Percentiles rank a stretch among this genome's conserved stretches.
These are phyloP conservation scores for Epinephelus coioides DNA, from an alignment of 2,797 vertebrate genomes.

Conservation along the genomic window DNA sequence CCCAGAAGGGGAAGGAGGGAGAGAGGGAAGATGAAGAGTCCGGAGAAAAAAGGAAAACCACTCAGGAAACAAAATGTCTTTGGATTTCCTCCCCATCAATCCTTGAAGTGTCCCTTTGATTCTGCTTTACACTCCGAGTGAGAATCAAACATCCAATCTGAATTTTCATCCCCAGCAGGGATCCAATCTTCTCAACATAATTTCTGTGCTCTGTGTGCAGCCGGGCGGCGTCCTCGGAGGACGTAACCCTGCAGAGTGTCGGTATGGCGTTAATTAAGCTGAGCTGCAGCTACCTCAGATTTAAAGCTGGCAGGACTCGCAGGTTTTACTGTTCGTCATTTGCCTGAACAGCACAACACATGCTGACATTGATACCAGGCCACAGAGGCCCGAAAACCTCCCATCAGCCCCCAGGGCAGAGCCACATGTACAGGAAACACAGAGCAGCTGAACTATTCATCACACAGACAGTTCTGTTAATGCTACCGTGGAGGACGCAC, in stretches of 20 bases:
- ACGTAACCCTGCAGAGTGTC: neutral
- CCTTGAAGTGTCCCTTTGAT: conserved; percentile 29
- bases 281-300: neutral
- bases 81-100: conserved; percentile 23
- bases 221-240: neutral
- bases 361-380: neutral
- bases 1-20: conserved; percentile 19
- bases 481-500: too few species aligned
- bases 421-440: neutral
- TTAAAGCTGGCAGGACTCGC: conserved; percentile 5
- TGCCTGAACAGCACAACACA: neutral
- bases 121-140: neutral
- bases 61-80: conserved; percentile 34
- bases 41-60: neutral
- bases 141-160: conserved; percentile 4
- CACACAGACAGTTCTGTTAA: neutral
- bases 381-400: neutral
- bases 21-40: conserved; percentile 4
- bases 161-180: conserved; percentile 3
- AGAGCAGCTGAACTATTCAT: conserved; percentile 3
- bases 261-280: conserved; percentile 19
- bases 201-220: neutral
- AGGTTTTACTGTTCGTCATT: conserved; percentile 7
- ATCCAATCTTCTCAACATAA: conserved; percentile 1
- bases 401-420: conserved; percentile 28